Percentiles rank a stretch among this genome's conserved stretches.
Conservation (phyloP, 2,888 invertebrate genomes). For the Stenotaenia linearis region DNA sequence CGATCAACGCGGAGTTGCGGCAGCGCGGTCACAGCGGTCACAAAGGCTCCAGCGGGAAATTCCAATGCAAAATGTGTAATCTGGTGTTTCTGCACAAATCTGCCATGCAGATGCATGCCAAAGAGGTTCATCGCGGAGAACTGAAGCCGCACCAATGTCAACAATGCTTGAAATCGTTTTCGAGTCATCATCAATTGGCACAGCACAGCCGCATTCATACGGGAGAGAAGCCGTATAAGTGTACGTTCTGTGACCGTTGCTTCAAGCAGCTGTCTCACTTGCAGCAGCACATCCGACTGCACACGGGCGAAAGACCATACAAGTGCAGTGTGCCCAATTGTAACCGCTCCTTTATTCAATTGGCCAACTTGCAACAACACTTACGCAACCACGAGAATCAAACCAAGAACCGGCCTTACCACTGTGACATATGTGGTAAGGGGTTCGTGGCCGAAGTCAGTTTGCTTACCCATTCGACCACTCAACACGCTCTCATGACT, state of each 20-base stretch:
- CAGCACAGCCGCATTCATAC: slow-evolving; percentile 33
- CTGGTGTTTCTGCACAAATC: slow-evolving; percentile 32
- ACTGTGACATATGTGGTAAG: slow-evolving; percentile 44
- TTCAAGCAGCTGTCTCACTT: slow-evolving; percentile 33
- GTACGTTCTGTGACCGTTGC: slow-evolving; percentile 30
- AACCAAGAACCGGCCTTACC: slow-evolving; percentile 40
- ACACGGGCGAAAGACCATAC: slow-evolving; percentile 32
- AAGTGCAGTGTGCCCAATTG: slow-evolving; percentile 44
- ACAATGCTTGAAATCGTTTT: slow-evolving; percentile 46
- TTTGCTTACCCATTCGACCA: slow-evolving; percentile 43
- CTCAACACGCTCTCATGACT: slow-evolving; percentile 31
- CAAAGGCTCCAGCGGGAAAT: slow-evolving; percentile 29
- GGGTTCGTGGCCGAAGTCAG: slow-evolving; percentile 45
- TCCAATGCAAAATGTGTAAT: slow-evolving; percentile 32
- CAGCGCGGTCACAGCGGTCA: background rate
- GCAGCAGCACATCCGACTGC: slow-evolving; percentile 32
- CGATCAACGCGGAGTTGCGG: background rate
- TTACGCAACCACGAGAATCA: slow-evolving; percentile 46
- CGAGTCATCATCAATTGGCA: slow-evolving; percentile 45
- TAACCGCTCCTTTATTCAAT: slow-evolving; percentile 47
- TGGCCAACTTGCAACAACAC: slow-evolving; percentile 47
- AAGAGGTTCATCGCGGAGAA: slow-evolving; percentile 35
- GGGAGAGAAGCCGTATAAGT: slow-evolving; percentile 33
- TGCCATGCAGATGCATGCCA: slow-evolving; percentile 32
- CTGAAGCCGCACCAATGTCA: slow-evolving; percentile 45